These are phyloP conservation scores for Drosophila equinoxialis DNA, from an alignment of 1,140 invertebrate genomes.

Conservation along the genomic window DNA sequence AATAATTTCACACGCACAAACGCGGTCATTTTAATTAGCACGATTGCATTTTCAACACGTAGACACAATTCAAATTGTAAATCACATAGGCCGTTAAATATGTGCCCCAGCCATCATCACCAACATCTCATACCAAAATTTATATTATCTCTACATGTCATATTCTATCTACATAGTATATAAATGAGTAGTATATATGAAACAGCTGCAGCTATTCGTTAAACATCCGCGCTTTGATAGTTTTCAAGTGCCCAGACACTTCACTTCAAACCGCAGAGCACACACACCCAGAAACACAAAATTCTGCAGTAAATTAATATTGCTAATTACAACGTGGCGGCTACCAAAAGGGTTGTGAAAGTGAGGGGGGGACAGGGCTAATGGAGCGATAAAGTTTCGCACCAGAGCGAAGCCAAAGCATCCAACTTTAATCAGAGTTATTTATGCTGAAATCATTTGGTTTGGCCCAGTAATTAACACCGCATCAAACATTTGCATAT, in stretches of 20 bases:
- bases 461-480: conserved; percentile 39
- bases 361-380: neutral
- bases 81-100: conserved; percentile 65
- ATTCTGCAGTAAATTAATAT: conserved; percentile 59
- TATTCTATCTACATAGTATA: conserved; percentile 30
- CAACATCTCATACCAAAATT: neutral
- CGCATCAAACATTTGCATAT: conserved; percentile 21
- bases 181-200: neutral
- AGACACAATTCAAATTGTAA: conserved; percentile 70
- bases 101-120: conserved; percentile 35
- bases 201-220: conserved; percentile 20
- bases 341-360: neutral
- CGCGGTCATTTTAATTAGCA: conserved; percentile 78
- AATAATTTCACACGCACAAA: conserved; percentile 75
- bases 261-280: conserved; percentile 23
- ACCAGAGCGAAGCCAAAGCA: neutral
- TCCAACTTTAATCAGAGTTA: conserved; percentile 3
- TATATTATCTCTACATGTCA: conserved; percentile 19
- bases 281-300: conserved; percentile 10
- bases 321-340: conserved; percentile 45
- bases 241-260: conserved; percentile 9
- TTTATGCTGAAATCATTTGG: conserved; percentile 30
- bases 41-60: conserved; percentile 79
- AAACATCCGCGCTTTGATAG: conserved; percentile 28
- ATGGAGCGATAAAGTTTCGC: neutral